Conservation (phyloP, 1,140 invertebrate species). For the Drosophila arizonae region DNA sequence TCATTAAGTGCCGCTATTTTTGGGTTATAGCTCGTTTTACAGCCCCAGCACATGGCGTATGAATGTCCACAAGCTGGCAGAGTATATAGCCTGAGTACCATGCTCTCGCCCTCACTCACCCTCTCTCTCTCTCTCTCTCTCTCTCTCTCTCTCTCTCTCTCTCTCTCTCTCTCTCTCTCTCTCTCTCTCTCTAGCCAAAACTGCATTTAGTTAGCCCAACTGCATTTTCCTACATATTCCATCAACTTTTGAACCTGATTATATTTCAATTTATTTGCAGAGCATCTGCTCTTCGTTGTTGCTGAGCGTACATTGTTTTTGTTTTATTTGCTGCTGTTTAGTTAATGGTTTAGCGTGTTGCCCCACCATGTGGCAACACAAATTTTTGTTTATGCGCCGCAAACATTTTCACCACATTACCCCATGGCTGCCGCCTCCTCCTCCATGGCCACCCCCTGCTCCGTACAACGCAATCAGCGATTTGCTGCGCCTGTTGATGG, state of each 20-base stretch:
- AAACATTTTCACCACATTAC: conserved; percentile 68
- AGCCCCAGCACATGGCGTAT: conserved; percentile 38
- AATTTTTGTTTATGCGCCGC: conserved; percentile 79
- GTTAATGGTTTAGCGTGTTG: conserved; percentile 79
- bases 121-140: too few relatives aligned
- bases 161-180: too few relatives aligned
- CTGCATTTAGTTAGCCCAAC: too few relatives aligned
- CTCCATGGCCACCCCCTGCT: neutral
- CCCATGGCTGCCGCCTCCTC: neutral
- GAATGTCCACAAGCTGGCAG: neutral
- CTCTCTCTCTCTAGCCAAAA: too few relatives aligned
- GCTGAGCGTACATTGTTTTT: conserved; percentile 27
- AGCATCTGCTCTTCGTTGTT: conserved; percentile 18
- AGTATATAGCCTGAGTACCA: neutral
- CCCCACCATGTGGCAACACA: conserved; percentile 52
- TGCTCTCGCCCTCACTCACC: too few relatives aligned
- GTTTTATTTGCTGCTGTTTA: conserved; percentile 73
- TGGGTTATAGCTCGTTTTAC: conserved; percentile 65
- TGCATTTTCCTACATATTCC: too few relatives aligned
- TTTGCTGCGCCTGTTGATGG: conserved; percentile 55
- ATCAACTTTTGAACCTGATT: too few relatives aligned
- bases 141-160: too few relatives aligned
- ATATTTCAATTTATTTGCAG: neutral
- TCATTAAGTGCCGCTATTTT: conserved; percentile 73
- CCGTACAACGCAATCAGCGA: neutral